Base-by-base conservation (phyloP, 2,797 vertebrate species). In the Catostomus latipinnis region DNA sequence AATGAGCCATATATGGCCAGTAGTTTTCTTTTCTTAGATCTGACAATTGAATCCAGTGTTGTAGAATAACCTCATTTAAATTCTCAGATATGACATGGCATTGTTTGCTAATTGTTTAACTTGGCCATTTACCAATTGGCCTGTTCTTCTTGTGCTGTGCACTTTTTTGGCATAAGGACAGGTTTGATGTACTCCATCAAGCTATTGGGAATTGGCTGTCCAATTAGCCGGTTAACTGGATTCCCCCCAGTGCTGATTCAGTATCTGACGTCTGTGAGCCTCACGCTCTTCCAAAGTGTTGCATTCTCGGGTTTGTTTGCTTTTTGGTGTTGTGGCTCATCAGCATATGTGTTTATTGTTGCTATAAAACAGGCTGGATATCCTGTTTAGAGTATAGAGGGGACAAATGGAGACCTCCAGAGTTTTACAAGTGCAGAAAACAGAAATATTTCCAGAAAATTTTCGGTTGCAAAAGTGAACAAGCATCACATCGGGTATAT, bases 141-240 rank as follows among this genome's bases (percentile, higher is more conserved):
- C 14, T 46, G 11, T 49, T 1, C 7, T 8, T 49, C 6, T 13
- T 11, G 16, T 66, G 14, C 14, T 22, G 52, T 18, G 14, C 49
- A 48, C 57, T 48, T 46, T 16, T 34, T 56, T 22, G n/a, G 12
- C 54, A 34, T 67, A 67, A 66, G 16, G 56, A 43, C 63, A 49
- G 16, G 14, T 12, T 46, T 67, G 69, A 45, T 5, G 22, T 0
- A 11, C 8, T 12, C 18, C 9, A 45, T 62, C 67, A 78, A 70
- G 52, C 18, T 16, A 45, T 53, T 13, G 58, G 49, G 8, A 53
- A 71, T 70, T 62, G 49, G 1, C 1, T 63, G 4, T 56, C 11
- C 63, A 68, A 76, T 69, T 62, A 70, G 9, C 49, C 12, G 43
- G 34, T 71, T 71, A 78, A 71, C 76, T 63, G 49, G 34, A 63